Percentiles rank a stretch among this genome's conserved stretches.
These are phyloP conservation scores for Bibio marci DNA, from an alignment of 2,888 invertebrate species.

Conservation along the genomic window DNA sequence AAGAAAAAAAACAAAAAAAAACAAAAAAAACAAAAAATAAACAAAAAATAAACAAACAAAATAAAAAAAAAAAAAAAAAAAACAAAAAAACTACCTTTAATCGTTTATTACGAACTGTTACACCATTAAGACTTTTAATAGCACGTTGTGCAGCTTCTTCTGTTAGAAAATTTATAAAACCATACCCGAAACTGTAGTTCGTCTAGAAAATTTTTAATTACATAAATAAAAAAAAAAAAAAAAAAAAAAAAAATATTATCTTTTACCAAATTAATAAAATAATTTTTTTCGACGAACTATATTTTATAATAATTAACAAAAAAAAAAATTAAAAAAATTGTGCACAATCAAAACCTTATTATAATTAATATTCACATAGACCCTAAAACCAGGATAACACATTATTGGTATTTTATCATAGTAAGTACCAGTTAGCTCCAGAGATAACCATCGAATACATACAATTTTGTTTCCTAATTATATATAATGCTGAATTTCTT, in stretches of 20 bases:
- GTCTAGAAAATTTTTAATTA: slow-evolving; percentile 48
- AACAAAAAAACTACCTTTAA: slow-evolving; percentile 46
- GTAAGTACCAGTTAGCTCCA: too few species aligned
- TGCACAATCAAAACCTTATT: too few species aligned
- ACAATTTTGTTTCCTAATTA: too few species aligned
- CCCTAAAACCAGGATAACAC: too few species aligned
- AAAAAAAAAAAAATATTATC: not conserved
- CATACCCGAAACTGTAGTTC: slow-evolving; percentile 92
- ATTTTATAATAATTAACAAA: too few species aligned
- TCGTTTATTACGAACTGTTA: slow-evolving; percentile 76
- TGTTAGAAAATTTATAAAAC: slow-evolving; percentile 80
- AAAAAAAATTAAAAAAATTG: slow-evolving; percentile 1
- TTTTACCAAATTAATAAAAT: too few species aligned
- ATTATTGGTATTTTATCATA: too few species aligned
- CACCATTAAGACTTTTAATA: slow-evolving; percentile 73
- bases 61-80: not conserved
- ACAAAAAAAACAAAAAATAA: not conserved
- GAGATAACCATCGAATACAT: too few species aligned
- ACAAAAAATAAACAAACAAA: not conserved
- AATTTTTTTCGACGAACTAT: too few species aligned
- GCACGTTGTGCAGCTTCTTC: slow-evolving; percentile 76
- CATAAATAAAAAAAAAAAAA: not conserved
- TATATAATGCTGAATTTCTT: too few species aligned
- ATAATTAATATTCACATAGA: too few species aligned
- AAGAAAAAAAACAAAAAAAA: not conserved